These are phyloP conservation scores for Euura lappo DNA, from an alignment of 1,140 invertebrate genomes.

Conservation along the genomic window DNA sequence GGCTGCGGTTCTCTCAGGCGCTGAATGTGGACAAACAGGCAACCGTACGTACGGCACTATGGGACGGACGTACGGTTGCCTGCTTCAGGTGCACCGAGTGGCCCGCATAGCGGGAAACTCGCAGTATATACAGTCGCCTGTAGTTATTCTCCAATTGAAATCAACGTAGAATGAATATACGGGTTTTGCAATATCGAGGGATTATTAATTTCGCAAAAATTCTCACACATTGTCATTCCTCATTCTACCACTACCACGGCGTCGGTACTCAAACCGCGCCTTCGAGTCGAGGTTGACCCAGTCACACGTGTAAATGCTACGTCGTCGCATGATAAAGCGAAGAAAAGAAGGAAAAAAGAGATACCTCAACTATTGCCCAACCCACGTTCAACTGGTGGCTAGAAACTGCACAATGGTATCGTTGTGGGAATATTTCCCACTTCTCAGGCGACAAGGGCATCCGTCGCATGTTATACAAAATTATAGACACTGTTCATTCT, in stretches of 20 bases:
- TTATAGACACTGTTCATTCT: conserved; percentile 4
- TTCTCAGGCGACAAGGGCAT: conserved; percentile 37
- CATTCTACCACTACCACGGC: no score
- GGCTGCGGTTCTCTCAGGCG: no score
- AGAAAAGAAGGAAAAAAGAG: neutral
- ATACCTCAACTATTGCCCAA: conserved; percentile 24
- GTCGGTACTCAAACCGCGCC: neutral
- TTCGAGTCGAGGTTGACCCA: neutral
- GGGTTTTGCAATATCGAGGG: no score
- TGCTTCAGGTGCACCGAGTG: no score
- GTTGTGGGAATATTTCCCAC: conserved; percentile 53
- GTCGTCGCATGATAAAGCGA: neutral
- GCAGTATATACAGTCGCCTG: no score
- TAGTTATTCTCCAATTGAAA: no score
- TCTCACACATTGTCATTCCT: neutral
- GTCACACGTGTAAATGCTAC: neutral
- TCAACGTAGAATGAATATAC: no score
- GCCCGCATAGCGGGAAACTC: no score
- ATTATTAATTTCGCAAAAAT: no score
- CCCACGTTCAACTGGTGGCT: conserved; percentile 22
- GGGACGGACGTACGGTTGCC: no score
- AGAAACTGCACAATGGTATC: conserved; percentile 47
- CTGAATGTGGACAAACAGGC: no score
- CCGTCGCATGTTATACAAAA: conserved; percentile 39
- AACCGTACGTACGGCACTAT: no score